A percentile compares a stretch with the other conserved stretches of the same genome.
Evolutionary conservation across 1,140 invertebrate species (phyloP).

Genomic region (Aphidius ervi): DNA sequence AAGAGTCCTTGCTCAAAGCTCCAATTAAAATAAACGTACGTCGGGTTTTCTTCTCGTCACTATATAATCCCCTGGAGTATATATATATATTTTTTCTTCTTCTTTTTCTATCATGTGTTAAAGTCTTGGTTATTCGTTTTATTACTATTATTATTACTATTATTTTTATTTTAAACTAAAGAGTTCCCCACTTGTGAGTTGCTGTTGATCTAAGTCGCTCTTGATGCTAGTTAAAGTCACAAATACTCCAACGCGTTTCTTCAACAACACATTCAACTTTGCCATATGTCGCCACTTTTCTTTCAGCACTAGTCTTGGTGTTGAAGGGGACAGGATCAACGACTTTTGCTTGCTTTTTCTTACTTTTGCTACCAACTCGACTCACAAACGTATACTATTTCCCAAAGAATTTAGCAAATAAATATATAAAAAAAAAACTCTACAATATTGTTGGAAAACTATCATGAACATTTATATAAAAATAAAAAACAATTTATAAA

Average conservation of each 20-base stretch:
- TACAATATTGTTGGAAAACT: too few relatives aligned
- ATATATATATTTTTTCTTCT: not conserved
- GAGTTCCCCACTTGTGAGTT: conserved; percentile 9
- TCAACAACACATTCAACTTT: not conserved
- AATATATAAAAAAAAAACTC: not conserved
- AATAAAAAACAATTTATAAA: too few relatives aligned
- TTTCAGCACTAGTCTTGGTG: too few relatives aligned
- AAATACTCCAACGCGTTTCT: conserved; percentile 14
- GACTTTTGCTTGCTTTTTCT: not conserved
- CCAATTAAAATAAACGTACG: conserved; percentile 25
- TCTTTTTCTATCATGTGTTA: too few relatives aligned
- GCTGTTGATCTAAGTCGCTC: not conserved
- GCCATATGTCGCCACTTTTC: conserved; percentile 13
- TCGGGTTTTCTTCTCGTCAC: conserved; percentile 21
- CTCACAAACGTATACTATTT: not conserved
- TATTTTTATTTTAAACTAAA: not conserved
- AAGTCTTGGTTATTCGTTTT: too few relatives aligned
- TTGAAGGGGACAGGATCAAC: conserved; percentile 1
- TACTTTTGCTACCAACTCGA: not conserved
- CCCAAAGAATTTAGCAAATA: conserved; percentile 1
- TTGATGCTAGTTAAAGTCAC: conserved; percentile 10
- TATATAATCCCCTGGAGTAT: not conserved
- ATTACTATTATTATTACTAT: not conserved
- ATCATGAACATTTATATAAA: too few relatives aligned
- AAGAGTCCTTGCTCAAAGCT: conserved; percentile 15